Evolutionary conservation across 1,140 invertebrate genomes (phyloP), one percentile per base, ranked within the genome.

Genomic region (Rhagoletis zephyria): DNA sequence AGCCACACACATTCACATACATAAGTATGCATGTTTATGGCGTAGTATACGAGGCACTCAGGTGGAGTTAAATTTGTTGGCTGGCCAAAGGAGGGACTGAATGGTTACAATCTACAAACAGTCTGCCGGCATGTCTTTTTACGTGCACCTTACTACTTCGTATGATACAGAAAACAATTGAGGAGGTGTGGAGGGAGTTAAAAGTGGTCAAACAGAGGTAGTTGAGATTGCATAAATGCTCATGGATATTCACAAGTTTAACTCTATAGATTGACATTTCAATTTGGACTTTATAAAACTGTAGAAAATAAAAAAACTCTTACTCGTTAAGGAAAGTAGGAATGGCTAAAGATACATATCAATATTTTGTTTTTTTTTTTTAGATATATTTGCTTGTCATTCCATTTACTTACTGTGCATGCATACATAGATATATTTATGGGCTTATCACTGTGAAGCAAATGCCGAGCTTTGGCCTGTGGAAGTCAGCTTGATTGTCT

Each of bases 1-100:
- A 87, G 87, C 87, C 64, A 85, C 42, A 85, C 63, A 88, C 70
- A 87, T 30, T 30, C 16, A 77, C 19, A 65, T 51, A 65, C 9
- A 67, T 42, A 86, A 30, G 30, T 5, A 56, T 85, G 30, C 59
- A 87, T 87, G 61, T 86, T 60, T 65, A 40, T 56, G 51, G 5
- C 2, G 51, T 59, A 87, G 1, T 30, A 1, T 64, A n/a, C 40
- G 30, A 86, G 40, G 61, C 45, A 67, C 19, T 56, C 63, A 67
- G 45, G 65, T 59, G 51, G 14, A 59, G 1, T 19, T 19, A 51
- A 56, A 30, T 56, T 42, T 63, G 12, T n/a, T 16, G 14, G 40
- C 16, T 45, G 40, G 60, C n/a, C 2, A n/a, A 0, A 86, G 7
- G 61, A 85, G 48, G 65, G 85, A 4, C 10, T 74, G 12, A 4